phyloP scores from a whole-genome alignment of 2,888 invertebrate species.

The Zhengitettix transpicula region DNA sequence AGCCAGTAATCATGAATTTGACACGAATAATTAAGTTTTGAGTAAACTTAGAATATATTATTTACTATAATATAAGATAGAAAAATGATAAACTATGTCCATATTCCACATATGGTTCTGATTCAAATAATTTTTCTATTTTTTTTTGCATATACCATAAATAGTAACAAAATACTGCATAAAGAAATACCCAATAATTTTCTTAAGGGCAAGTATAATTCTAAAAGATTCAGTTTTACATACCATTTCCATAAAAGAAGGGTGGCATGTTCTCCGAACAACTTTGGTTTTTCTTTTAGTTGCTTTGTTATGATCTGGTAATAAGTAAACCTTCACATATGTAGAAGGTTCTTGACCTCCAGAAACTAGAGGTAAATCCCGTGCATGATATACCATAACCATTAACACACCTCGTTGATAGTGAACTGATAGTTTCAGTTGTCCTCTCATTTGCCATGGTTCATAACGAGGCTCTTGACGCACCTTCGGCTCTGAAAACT shows the following conservation, averaged over 20 bases:
- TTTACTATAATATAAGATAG: too few species aligned
- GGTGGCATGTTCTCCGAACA: constrained; percentile 79
- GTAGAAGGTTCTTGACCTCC: constrained; percentile 74
- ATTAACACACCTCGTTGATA: constrained; percentile 57
- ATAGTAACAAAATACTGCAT: too few species aligned
- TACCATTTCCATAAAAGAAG: constrained; percentile 97
- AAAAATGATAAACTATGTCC: too few species aligned
- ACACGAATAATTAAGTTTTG: too few species aligned
- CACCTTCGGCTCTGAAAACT: constrained; percentile 24
- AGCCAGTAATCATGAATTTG: too few species aligned
- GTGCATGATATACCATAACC: constrained; percentile 80
- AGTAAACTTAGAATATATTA: too few species aligned
- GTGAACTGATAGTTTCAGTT: constrained; percentile 61
- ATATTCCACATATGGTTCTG: too few species aligned
- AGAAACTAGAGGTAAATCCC: constrained; percentile 63
- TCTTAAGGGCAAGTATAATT: not conserved
- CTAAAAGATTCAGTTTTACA: constrained; percentile 13
- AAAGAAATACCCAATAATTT: too few species aligned
- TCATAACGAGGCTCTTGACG: constrained; percentile 18
- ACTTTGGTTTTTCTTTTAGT: constrained; percentile 95
- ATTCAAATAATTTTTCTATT: too few species aligned
- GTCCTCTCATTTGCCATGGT: constrained; percentile 36
- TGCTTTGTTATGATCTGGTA: constrained; percentile 79
- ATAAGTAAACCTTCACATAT: constrained; percentile 81
- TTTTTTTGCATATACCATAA: too few species aligned